Base-by-base conservation (phyloP, 2,113 vertebrate species). In the Gopherus evgoodei region DNA sequence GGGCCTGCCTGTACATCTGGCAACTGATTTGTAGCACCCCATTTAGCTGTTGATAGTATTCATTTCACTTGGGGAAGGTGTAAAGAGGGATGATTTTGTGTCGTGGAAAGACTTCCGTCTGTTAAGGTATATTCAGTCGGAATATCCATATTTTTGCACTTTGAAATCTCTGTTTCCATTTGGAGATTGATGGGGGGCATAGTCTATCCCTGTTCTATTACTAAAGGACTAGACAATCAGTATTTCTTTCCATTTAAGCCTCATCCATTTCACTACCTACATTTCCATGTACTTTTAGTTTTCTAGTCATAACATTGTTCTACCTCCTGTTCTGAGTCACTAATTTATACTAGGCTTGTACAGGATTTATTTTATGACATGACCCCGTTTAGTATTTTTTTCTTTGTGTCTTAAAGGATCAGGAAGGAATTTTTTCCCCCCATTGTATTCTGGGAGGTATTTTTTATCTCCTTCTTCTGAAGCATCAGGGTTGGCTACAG, bases 231-330 rank as follows among this genome's bases (percentile, higher is more conserved):
- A 86, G 76, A 83, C 92, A 62, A 65, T 86, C 78, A 59, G 14
- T 80, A 91, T 96, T 84, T 27, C 24, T 87, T 93, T 90, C 31
- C 14, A 13, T 82, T 94, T 92, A 42, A 13, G 27, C 44, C 13
- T 90, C 31, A 91, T 94, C 42, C 86, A 22, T 92, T 83, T 96
- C 87, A 95, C 86, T 92, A 57, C 87, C 92, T 94, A 31, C 49
- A 69, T 96, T 93, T 65, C 42, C 47, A 22, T 35, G 65, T 44
- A 9, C 4, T 5, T 1, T 14, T n/a, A 86, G 29, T 69, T 90
- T 21, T 78, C 91, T 47, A 0, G 0, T 72, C n/a, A 72, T 82
- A 80, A 0, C 47, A 79, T 57, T 49, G 27, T 85, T 96, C 87
- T 91, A 14, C 57, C 89, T 91, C 78, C 65, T 83, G 4, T 62